Evolutionary conservation across 2,888 invertebrate genomes (phyloP).

Genomic region (Teleiodes luculella): DNA sequence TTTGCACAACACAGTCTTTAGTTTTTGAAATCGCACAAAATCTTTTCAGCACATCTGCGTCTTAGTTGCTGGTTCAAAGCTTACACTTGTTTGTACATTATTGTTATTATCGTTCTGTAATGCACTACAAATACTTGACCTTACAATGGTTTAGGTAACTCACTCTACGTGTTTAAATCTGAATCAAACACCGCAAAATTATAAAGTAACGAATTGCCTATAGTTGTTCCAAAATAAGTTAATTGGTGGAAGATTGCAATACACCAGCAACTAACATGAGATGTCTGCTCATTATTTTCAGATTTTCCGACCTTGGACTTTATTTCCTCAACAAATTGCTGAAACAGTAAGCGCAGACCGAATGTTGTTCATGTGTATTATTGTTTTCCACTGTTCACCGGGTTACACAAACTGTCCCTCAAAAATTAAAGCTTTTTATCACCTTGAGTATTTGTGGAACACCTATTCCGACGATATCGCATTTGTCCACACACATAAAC

Average conservation of each 20-base stretch:
- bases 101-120: too few relatives aligned
- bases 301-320: conserved; percentile 76
- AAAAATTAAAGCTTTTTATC: conserved; percentile 36
- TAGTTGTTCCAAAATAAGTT: conserved; percentile 14
- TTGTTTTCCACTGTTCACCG: conserved; percentile 67
- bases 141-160: too few relatives aligned
- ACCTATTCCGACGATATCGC: conserved; percentile 42
- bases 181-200: too few relatives aligned
- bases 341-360: conserved; percentile 75
- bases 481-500: conserved; percentile 32
- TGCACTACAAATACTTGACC: too few relatives aligned
- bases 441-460: conserved; percentile 46
- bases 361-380: conserved; percentile 74
- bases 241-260: conserved; percentile 49
- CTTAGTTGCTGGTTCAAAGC: conserved; percentile 59
- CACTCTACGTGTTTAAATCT: too few relatives aligned
- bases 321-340: conserved; percentile 73
- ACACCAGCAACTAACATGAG: conserved; percentile 66
- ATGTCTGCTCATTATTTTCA: conserved; percentile 75
- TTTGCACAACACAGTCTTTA: not conserved
- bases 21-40: conserved; percentile 30
- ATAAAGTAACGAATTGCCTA: too few relatives aligned
- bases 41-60: conserved; percentile 32
- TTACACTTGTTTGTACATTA: conserved; percentile 30
- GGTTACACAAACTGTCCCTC: conserved; percentile 48